Conservation (phyloP, 2,113 vertebrate genomes). For the Xiphophorus couchianus region DNA sequence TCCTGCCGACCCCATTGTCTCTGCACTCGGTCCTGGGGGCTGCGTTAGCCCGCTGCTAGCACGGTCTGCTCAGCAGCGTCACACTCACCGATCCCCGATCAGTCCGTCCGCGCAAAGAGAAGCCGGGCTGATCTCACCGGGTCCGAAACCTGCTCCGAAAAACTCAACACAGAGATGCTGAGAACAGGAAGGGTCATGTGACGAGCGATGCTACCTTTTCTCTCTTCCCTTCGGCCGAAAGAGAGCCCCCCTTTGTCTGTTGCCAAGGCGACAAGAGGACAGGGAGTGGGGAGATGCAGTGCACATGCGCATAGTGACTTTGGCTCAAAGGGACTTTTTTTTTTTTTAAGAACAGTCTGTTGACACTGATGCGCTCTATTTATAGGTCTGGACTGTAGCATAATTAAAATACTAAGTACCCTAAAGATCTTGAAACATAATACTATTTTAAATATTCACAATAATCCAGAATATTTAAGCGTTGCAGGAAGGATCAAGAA, state of each 20-base stretch:
- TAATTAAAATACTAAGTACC: background rate
- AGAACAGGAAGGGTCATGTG: conserved; percentile 59
- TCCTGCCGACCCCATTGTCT: conserved; percentile 62
- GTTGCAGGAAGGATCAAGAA: too few species aligned
- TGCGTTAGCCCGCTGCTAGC: conserved; percentile 7
- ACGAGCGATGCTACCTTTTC: conserved; percentile 66
- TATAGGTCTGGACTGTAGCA: conserved; percentile 20
- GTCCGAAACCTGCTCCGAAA: conserved; percentile 5
- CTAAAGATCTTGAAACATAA: too few species aligned
- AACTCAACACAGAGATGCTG: conserved; percentile 23
- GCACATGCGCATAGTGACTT: conserved; percentile 72
- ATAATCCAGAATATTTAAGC: too few species aligned
- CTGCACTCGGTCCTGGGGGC: conserved; percentile 33
- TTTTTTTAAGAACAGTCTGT: conserved; percentile 15
- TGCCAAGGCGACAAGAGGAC: conserved; percentile 74
- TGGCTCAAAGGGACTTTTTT: conserved; percentile 32
- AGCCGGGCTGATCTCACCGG: background rate
- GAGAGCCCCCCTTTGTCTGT: conserved; percentile 65
- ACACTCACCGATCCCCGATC: conserved; percentile 59
- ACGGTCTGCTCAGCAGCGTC: conserved; percentile 6
- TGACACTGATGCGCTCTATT: conserved; percentile 28
- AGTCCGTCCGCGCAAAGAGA: conserved; percentile 2
- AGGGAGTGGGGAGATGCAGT: conserved; percentile 78
- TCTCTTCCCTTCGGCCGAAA: conserved; percentile 44
- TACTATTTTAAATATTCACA: too few species aligned